A percentile compares a stretch with the other conserved stretches of the same genome.
These are phyloP conservation scores for Timema cristinae DNA, from an alignment of 2,888 invertebrate genomes.

Conservation along the genomic window DNA sequence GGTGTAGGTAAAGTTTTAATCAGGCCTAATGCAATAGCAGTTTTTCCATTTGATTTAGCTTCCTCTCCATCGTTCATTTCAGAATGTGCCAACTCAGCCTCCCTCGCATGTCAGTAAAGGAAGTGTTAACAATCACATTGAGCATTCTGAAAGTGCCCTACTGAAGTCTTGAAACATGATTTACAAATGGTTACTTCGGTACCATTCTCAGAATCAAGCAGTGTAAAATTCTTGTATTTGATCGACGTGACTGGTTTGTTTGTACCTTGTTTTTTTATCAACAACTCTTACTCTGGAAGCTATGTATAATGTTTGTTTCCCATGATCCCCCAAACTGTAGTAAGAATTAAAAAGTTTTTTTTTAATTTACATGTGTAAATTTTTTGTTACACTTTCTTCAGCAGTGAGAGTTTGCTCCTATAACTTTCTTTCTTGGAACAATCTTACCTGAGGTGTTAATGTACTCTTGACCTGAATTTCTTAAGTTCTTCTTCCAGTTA, in stretches of 20 bases:
- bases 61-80: conserved; percentile 4
- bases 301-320: not conserved
- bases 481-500: not conserved
- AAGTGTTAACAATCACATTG: not conserved
- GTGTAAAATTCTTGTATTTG: not conserved
- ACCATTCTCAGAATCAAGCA: not conserved
- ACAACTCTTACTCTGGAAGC: conserved; percentile 1
- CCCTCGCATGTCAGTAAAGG: not conserved
- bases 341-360: not conserved
- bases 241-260: not conserved
- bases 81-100: not conserved
- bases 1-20: conserved; percentile 38
- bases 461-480: conserved; percentile 3
- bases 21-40: conserved; percentile 35
- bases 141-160: not conserved
- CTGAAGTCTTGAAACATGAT: conserved; percentile 1
- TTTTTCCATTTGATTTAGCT: not conserved
- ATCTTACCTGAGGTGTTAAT: not conserved
- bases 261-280: not conserved
- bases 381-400: not conserved
- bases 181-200: conserved; percentile 2
- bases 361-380: not conserved
- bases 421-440: not conserved
- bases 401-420: not conserved
- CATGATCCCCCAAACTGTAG: not conserved